These are phyloP conservation scores for Archaeoteleia sp. DNA, from an alignment of 2,888 invertebrate genomes.

Conservation along the genomic window DNA sequence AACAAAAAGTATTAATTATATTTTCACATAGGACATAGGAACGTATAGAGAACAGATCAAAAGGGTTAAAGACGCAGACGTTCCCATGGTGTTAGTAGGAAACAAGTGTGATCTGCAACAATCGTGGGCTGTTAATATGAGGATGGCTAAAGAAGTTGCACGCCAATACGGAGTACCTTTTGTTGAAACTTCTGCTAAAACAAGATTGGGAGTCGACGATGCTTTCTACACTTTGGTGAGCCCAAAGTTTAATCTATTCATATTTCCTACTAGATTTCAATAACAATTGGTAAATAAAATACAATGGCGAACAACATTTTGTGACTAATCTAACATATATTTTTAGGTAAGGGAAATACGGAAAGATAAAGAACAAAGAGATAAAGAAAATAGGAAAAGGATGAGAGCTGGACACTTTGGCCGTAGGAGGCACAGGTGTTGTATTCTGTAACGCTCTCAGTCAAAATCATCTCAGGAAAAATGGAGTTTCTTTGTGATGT, in stretches of 20 bases:
- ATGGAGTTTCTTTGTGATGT: too few species aligned
- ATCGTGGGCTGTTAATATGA: conserved; percentile 95
- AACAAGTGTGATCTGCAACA: conserved; percentile 99
- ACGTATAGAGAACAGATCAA: conserved; percentile 98
- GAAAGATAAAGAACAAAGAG: conserved; percentile 91
- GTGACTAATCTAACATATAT: too few species aligned
- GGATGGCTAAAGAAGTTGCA: conserved; percentile 94
- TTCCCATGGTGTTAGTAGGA: conserved; percentile 99
- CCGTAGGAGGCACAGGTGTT: conserved; percentile 70
- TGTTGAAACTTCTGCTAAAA: conserved; percentile 99
- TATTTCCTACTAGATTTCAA: too few species aligned
- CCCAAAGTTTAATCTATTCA: conserved; percentile 30
- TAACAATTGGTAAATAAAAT: background rate
- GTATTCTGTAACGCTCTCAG: conserved; percentile 65
- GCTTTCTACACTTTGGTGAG: conserved; percentile 99
- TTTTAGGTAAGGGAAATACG: conserved; percentile 85
- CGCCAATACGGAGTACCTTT: conserved; percentile 97
- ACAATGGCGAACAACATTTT: too few species aligned
- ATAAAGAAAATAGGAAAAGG: conserved; percentile 81
- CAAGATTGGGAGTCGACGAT: conserved; percentile 99
- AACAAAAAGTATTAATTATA: conserved; percentile 4
- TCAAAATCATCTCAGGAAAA: too few species aligned
- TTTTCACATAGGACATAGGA: conserved; percentile 74
- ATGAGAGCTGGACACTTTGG: conserved; percentile 68
- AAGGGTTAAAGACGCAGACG: conserved; percentile 99